phyloP scores from a whole-genome alignment of 2,888 invertebrate species.

The Apocheima hispidaria region DNA sequence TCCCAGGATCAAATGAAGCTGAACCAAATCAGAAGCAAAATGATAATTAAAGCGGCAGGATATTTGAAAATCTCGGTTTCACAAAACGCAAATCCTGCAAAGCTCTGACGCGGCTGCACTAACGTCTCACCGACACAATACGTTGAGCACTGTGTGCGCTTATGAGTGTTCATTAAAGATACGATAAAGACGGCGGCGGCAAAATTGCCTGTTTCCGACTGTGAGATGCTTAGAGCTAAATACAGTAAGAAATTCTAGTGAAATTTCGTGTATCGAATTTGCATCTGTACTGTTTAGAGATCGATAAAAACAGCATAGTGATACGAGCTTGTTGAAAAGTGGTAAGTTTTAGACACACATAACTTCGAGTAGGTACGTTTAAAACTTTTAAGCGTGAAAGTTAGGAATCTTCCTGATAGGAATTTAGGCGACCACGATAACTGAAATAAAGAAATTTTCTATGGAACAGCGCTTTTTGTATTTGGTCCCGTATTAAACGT shows the following conservation, averaged over 20 bases:
- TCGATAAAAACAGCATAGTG: constrained; percentile 2
- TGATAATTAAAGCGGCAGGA: constrained; percentile 24
- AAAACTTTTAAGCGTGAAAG: not conserved
- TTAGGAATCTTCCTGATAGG: not conserved
- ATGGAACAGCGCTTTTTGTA: no score
- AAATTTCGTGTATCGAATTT: constrained; percentile 30
- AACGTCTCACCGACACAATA: constrained; percentile 66
- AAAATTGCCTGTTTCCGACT: constrained; percentile 73
- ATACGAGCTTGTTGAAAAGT: not conserved
- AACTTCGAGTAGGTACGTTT: not conserved
- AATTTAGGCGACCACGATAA: not conserved
- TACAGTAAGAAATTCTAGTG: constrained; percentile 30
- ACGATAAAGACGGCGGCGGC: constrained; percentile 81
- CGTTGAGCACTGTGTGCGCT: constrained; percentile 76
- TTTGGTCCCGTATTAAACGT: no score
- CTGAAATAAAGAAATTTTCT: no score
- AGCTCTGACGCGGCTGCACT: constrained; percentile 55
- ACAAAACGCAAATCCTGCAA: constrained; percentile 74
- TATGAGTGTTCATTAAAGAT: constrained; percentile 86
- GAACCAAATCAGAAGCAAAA: constrained; percentile 8
- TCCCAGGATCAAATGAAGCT: constrained; percentile 13
- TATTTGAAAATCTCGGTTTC: constrained; percentile 30
- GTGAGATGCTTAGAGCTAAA: constrained; percentile 45
- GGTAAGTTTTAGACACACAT: not conserved
- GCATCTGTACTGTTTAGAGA: constrained; percentile 6